A percentile compares a stretch with the other conserved stretches of the same genome.
Evolutionary conservation across 2,888 invertebrate species (phyloP).

Genomic region (Maniola hyperantus): DNA sequence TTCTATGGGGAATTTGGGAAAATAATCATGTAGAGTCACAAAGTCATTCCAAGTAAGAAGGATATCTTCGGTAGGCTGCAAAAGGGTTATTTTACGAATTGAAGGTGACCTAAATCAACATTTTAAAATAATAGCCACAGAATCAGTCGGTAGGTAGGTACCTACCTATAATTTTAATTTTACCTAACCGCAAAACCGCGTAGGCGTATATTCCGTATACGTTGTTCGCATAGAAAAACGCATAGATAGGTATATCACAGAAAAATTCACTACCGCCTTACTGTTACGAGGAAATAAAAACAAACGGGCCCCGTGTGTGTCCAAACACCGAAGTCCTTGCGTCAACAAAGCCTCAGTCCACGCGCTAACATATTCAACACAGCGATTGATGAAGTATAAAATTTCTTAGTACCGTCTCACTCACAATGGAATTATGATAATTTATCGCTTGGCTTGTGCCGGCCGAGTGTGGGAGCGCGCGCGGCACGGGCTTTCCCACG

Average conservation of each 20-base stretch:
- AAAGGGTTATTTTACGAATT: too few species aligned
- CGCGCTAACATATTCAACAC: conserved; percentile 82
- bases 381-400: conserved; percentile 82
- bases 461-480: conserved; percentile 83
- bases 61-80: too few species aligned
- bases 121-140: too few species aligned
- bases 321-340: conserved; percentile 33
- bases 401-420: conserved; percentile 83
- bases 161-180: not conserved
- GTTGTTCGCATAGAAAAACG: not conserved
- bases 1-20: too few species aligned
- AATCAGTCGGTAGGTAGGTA: too few species aligned
- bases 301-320: conserved; percentile 48
- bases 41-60: too few species aligned
- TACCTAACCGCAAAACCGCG: conserved; percentile 2
- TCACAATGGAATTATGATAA: conserved; percentile 83
- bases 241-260: not conserved
- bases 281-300: conserved; percentile 9
- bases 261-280: conserved; percentile 13
- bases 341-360: conserved; percentile 74
- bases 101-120: too few species aligned
- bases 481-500: conserved; percentile 83
- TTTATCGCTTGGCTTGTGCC: conserved; percentile 83
- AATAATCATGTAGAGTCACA: too few species aligned
- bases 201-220: conserved; percentile 7